A percentile compares a stretch with the other conserved stretches of the same genome.
phyloP scores from a whole-genome alignment of 2,888 invertebrate species.

The Hirtodrosophila duncani region DNA sequence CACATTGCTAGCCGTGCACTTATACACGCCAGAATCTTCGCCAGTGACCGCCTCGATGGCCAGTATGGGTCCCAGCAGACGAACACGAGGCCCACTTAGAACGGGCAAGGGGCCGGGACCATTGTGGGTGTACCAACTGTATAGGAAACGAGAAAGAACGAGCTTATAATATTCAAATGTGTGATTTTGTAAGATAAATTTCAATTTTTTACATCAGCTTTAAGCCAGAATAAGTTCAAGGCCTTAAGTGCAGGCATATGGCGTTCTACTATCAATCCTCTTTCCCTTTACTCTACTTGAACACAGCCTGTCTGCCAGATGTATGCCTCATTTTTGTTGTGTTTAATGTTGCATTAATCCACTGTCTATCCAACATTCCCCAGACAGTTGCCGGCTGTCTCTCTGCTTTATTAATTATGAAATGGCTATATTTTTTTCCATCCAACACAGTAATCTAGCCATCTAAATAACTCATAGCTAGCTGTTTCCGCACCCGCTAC shows the following conservation, averaged over 20 bases:
- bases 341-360: slow-evolving; percentile 65
- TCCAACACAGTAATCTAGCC: slow-evolving; percentile 43
- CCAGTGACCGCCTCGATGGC: slow-evolving; percentile 85
- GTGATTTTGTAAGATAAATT: no score
- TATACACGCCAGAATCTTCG: slow-evolving; percentile 84
- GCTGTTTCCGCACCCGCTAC: not conserved
- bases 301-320: no score
- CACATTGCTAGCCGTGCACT: slow-evolving; percentile 84
- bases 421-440: slow-evolving; percentile 44
- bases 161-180: no score
- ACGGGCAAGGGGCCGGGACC: slow-evolving; percentile 83
- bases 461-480: slow-evolving; percentile 16
- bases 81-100: slow-evolving; percentile 82
- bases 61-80: slow-evolving; percentile 84
- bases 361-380: slow-evolving; percentile 49
- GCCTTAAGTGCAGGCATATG: slow-evolving; percentile 7
- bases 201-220: slow-evolving; percentile 1
- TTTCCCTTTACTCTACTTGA: slow-evolving; percentile 9
- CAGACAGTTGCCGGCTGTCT: slow-evolving; percentile 8
- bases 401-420: slow-evolving; percentile 61
- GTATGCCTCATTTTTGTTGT: slow-evolving; percentile 23
- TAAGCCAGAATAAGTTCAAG: slow-evolving; percentile 24
- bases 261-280: no score
- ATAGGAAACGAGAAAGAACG: no score
- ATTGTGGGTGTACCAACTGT: slow-evolving; percentile 85